Percentiles rank a stretch among this genome's conserved stretches.
Evolutionary conservation across 2,113 vertebrate species (phyloP).

Genomic region (Sebastes fasciatus): DNA sequence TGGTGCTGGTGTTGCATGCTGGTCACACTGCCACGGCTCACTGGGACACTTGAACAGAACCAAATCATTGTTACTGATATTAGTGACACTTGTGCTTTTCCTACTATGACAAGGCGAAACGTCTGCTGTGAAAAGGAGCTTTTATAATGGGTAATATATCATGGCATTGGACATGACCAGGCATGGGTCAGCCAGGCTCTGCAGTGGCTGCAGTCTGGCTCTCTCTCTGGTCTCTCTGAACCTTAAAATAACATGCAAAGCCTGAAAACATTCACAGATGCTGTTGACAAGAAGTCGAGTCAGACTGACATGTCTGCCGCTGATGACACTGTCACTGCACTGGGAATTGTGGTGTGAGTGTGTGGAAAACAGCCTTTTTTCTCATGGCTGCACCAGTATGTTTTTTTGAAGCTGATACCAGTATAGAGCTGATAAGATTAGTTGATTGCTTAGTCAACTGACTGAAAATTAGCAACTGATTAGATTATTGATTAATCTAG

Average conservation of each 20-base stretch:
- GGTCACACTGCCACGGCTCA: neutral
- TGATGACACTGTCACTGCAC: constrained; percentile 30
- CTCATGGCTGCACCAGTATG: neutral
- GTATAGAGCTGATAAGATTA: neutral
- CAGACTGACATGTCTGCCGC: constrained; percentile 18
- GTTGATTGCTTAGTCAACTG: too few species aligned
- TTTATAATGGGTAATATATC: neutral
- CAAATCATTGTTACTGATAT: neutral
- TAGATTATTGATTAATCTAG: neutral
- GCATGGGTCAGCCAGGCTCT: constrained; percentile 51
- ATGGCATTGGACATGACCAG: constrained; percentile 55
- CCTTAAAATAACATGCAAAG: constrained; percentile 78
- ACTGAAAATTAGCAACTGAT: neutral
- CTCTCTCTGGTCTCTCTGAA: constrained; percentile 36
- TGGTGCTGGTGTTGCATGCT: neutral
- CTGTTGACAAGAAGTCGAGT: constrained; percentile 45
- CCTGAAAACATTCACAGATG: constrained; percentile 64
- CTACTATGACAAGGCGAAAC: neutral
- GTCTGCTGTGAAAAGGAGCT: neutral
- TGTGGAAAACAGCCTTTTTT: neutral
- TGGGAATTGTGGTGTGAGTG: neutral
- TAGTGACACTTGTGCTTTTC: neutral
- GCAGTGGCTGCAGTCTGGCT: neutral
- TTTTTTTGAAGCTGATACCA: neutral
- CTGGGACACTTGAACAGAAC: neutral